These are phyloP conservation scores for Apis florea DNA, from an alignment of 1,140 invertebrate species.

Conservation along the genomic window DNA sequence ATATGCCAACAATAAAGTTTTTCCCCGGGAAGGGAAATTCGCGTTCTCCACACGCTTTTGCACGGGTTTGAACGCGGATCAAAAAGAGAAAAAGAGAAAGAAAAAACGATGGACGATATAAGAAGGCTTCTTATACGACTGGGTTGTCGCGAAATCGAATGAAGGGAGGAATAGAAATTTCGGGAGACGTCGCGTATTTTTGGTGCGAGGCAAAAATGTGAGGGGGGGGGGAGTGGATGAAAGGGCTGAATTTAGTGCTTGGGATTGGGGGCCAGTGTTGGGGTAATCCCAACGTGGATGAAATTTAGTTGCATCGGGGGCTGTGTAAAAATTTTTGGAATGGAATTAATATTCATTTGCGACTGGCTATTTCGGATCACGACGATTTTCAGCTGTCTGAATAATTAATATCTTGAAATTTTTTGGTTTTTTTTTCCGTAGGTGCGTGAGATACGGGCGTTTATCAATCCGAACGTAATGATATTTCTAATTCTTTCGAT, in stretches of 20 bases:
- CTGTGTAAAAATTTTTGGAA: background rate
- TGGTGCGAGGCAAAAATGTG: background rate
- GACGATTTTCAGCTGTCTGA: too few relatives aligned
- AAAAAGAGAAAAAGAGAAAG: background rate
- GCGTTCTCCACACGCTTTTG: slow-evolving; percentile 20
- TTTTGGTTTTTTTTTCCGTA: too few relatives aligned
- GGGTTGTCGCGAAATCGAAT: slow-evolving; percentile 31
- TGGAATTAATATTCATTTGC: background rate
- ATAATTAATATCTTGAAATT: too few relatives aligned
- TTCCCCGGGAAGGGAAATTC: slow-evolving; percentile 22
- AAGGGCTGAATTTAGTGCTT: background rate
- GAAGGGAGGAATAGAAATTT: background rate
- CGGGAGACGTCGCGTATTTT: background rate
- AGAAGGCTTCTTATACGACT: background rate
- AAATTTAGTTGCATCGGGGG: background rate
- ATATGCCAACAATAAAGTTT: slow-evolving; percentile 59
- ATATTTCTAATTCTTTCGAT: too few relatives aligned
- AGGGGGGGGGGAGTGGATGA: background rate
- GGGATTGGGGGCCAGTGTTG: too few relatives aligned
- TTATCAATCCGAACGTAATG: too few relatives aligned
- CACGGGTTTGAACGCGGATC: background rate
- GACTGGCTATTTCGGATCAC: too few relatives aligned
- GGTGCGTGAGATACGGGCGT: too few relatives aligned
- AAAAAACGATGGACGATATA: too few relatives aligned
- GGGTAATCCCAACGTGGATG: background rate